Percentiles rank a stretch among this genome's conserved stretches.
Evolutionary conservation across 2,113 vertebrate genomes (phyloP).

Genomic region (Chiloscyllium plagiosum): DNA sequence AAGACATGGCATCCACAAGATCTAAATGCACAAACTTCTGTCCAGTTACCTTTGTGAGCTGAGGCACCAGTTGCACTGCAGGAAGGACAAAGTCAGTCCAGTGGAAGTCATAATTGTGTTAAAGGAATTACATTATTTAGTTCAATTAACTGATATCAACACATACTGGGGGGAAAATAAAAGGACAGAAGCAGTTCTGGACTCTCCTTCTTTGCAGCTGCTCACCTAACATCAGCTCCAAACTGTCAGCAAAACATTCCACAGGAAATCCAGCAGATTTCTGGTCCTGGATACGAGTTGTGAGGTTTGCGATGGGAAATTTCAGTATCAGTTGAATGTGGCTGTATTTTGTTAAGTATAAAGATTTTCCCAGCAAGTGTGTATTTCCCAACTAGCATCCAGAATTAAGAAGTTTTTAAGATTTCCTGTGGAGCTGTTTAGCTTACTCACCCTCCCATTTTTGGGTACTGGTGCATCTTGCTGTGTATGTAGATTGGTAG

Average conservation of each 20-base stretch:
- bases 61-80: neutral
- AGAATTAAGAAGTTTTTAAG: neutral
- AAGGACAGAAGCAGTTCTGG: neutral
- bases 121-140: neutral
- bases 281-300: neutral
- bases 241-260: neutral
- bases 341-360: neutral
- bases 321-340: neutral
- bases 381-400: neutral
- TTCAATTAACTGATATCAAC: neutral
- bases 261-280: neutral
- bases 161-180: neutral
- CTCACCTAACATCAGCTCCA: neutral
- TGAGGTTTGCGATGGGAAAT: neutral
- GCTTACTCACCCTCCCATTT: neutral
- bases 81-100: neutral
- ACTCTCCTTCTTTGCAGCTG: neutral
- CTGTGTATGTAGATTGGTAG: neutral
- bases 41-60: neutral
- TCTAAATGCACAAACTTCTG: neutral
- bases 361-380: neutral
- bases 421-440: neutral
- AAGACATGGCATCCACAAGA: conserved; percentile 2
- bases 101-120: neutral
- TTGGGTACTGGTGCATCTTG: neutral